phyloP scores from a whole-genome alignment of 2,888 invertebrate genomes.

The Hydroisotoma schaefferi region DNA sequence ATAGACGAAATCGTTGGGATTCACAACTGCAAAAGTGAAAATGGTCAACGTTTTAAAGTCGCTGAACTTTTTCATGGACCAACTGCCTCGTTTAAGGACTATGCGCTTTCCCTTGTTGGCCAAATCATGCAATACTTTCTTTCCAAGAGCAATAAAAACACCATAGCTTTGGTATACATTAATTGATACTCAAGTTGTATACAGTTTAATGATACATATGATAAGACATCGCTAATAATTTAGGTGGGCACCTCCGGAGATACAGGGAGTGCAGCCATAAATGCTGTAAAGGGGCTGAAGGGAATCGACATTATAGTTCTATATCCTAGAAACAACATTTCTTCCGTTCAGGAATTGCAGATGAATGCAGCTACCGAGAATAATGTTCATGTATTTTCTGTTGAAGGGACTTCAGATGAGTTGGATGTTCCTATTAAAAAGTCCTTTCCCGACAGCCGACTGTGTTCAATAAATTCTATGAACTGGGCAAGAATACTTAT shows the following conservation, averaged over 20 bases:
- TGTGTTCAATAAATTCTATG: conserved; percentile 54
- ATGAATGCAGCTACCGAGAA: conserved; percentile 54
- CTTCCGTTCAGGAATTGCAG: conserved; percentile 54
- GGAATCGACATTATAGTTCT: conserved; percentile 54
- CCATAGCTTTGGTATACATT: conserved; percentile 50
- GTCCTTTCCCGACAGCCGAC: conserved; percentile 51
- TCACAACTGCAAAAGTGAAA: conserved; percentile 6
- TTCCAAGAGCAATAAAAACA: conserved; percentile 50
- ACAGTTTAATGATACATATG: neutral
- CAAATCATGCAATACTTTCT: conserved; percentile 53
- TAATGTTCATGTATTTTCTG: conserved; percentile 55
- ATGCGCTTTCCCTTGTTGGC: conserved; percentile 53
- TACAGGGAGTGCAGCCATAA: conserved; percentile 56
- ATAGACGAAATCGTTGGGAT: conserved; percentile 19
- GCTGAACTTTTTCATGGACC: conserved; percentile 55
- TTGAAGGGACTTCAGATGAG: conserved; percentile 55
- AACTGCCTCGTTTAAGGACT: conserved; percentile 56
- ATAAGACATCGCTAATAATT: too few relatives aligned
- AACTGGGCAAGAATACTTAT: conserved; percentile 55
- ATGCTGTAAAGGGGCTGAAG: conserved; percentile 52
- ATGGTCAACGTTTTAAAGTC: conserved; percentile 51
- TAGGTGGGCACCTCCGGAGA: conserved; percentile 54
- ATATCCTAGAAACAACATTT: conserved; percentile 53
- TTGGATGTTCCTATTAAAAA: conserved; percentile 53
- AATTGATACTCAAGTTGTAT: neutral